Evolutionary conservation across 2,888 invertebrate genomes (phyloP).

Genomic region (Erebia ligea): DNA sequence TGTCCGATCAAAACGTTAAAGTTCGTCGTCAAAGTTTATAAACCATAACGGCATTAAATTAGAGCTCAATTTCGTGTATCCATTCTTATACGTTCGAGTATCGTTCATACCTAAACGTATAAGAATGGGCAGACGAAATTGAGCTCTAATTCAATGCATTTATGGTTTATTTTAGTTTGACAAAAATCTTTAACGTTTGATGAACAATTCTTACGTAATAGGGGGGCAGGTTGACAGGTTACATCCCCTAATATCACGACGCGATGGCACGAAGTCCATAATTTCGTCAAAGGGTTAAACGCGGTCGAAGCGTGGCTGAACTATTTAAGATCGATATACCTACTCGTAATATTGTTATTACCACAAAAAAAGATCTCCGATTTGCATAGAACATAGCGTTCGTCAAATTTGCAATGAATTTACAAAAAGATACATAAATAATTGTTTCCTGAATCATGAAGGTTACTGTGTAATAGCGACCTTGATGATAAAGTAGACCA

Average conservation of each 20-base stretch:
- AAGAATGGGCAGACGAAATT: no score
- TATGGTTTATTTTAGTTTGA: no score
- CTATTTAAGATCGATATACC: not conserved
- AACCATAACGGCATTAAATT: no score
- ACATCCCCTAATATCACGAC: not conserved
- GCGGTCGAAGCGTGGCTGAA: not conserved
- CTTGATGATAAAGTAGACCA: slow-evolving; percentile 1
- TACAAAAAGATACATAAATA: slow-evolving; percentile 3
- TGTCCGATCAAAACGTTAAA: no score
- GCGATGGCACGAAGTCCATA: not conserved
- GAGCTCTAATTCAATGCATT: no score
- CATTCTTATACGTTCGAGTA: no score
- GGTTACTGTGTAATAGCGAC: not conserved
- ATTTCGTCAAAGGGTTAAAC: slow-evolving; percentile 4
- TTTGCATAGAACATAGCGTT: slow-evolving; percentile 11
- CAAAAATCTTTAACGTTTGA: no score
- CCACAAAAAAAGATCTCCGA: not conserved
- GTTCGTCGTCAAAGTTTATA: no score
- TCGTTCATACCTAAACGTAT: no score
- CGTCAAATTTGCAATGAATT: not conserved
- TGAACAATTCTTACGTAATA: no score
- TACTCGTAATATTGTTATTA: not conserved
- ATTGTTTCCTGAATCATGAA: not conserved
- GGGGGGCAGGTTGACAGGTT: not conserved
- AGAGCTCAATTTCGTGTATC: no score